Conservation (phyloP, 2,797 vertebrate species). For the Liparis tanakae region DNA sequence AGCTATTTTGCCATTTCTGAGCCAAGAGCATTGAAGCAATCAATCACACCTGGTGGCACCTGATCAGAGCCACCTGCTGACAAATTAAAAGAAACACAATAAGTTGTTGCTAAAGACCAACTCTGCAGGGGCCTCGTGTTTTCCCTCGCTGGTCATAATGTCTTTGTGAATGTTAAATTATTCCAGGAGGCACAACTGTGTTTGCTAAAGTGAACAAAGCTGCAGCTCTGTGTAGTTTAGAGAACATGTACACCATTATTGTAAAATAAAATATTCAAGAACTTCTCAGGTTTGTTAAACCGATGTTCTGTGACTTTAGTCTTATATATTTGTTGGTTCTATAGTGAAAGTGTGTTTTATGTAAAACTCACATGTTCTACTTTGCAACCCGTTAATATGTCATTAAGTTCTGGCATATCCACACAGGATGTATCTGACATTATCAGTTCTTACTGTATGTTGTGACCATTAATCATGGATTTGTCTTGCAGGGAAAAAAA, state of each 20-base stretch:
- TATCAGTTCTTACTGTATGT: neutral
- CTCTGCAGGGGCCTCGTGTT: neutral
- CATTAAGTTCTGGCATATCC: neutral
- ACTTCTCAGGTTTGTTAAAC: neutral
- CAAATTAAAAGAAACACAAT: neutral
- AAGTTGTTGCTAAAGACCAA: neutral
- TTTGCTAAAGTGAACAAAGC: neutral
- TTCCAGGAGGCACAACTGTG: neutral
- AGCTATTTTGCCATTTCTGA: neutral
- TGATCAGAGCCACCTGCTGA: neutral
- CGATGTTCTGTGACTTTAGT: neutral
- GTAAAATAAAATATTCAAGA: neutral
- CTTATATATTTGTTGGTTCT: neutral
- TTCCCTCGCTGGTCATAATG: neutral
- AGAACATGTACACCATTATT: neutral
- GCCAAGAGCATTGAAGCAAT: neutral
- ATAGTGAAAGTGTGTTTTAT: neutral
- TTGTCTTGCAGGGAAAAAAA: conserved; percentile 21
- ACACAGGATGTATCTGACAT: neutral
- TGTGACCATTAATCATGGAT: conserved; percentile 10
- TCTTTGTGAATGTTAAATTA: neutral
- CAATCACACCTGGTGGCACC: neutral
- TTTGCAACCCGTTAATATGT: neutral
- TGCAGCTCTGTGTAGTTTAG: neutral
- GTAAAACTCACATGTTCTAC: neutral